Evolutionary conservation across 2,113 vertebrate genomes (phyloP).

Genomic region (Tetrax tetrax): DNA sequence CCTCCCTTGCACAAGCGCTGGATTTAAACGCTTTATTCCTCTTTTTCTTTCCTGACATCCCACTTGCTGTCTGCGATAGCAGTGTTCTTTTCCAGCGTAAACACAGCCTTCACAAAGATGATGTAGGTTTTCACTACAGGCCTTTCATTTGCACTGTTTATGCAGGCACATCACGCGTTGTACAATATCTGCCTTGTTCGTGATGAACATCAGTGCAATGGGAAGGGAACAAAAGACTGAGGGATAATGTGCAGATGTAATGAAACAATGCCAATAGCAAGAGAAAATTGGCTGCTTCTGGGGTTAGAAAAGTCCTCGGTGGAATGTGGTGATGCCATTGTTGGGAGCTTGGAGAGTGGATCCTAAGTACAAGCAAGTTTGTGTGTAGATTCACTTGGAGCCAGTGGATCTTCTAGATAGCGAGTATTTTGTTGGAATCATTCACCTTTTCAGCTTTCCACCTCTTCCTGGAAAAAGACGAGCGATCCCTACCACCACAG

Average conservation of each 20-base stretch:
- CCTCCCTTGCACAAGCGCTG: neutral
- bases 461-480: neutral
- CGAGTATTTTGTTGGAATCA: neutral
- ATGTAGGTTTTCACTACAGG: neutral
- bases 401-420: neutral
- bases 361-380: neutral
- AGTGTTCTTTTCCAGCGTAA: neutral
- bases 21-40: neutral
- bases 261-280: neutral
- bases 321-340: neutral
- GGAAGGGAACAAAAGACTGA: neutral
- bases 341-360: neutral
- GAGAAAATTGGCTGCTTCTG: neutral
- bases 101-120: neutral
- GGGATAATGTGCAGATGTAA: conserved; percentile 1
- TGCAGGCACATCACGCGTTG: neutral
- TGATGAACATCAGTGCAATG: neutral
- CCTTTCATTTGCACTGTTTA: conserved; percentile 13
- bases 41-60: neutral
- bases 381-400: neutral
- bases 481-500: neutral
- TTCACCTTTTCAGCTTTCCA: neutral
- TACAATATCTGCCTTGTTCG: conserved; percentile 4
- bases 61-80: neutral
- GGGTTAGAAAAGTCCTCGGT: neutral